Evolutionary conservation across 53 echinoderm and acorn worm genomes (phyloP), one percentile per base, ranked within the genome.

Genomic region (Temnopleurus reevesii): DNA sequence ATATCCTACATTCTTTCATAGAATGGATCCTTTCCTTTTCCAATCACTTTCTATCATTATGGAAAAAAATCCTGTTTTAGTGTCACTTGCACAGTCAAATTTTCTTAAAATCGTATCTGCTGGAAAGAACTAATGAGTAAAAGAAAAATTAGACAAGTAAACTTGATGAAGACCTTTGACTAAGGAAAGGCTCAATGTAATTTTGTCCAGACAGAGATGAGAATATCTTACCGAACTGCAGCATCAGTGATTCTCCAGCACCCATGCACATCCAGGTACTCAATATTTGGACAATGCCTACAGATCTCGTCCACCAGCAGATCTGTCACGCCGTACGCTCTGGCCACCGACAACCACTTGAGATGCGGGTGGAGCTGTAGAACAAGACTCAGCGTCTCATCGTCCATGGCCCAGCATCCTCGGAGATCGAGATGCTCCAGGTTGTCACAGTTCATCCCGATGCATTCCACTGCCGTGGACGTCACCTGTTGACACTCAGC

Each of bases 171-270:
- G n/a, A n/a, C n/a, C n/a, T n/a, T n/a, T n/a, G n/a, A n/a, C n/a
- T n/a, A n/a, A n/a, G n/a, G n/a, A n/a, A n/a, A n/a, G n/a, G n/a
- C n/a, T n/a, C n/a, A n/a, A n/a, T n/a, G n/a, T n/a, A n/a, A n/a
- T n/a, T n/a, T n/a, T n/a, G n/a, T n/a, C n/a, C n/a, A n/a, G n/a
- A n/a, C n/a, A n/a, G n/a, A 18, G 25, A 21, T 8, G 30, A 30
- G 15, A 41, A 4, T 3, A 61, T 79, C 91, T 89, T 89, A 95
- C 95, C 92, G 89, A n/a, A 95, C 81, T 51, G 92, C 93, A 44
- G 47, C 84, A 86, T 94, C 93, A 23, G 92, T 93, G 43, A 95
- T 92, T 46, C 95, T 92, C 95, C 95, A 95, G 51, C 95, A 95
- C 49, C 95, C 95, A 28, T 95, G 89, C 17, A 95, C 54, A 57